phyloP scores from a whole-genome alignment of 2,113 vertebrate genomes.

The Alaudala cheleensis region DNA sequence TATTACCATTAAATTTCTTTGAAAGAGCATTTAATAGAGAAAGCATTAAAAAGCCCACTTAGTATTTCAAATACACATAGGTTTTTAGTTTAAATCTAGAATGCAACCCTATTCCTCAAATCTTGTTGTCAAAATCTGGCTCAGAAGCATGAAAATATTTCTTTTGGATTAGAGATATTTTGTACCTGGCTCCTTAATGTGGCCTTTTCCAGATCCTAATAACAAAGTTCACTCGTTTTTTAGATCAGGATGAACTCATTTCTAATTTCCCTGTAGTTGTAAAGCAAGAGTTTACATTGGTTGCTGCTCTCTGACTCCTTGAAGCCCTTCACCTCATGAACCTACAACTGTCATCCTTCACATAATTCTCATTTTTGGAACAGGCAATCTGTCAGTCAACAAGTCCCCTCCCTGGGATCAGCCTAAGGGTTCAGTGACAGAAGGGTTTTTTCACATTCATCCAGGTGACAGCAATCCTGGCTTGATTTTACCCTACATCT shows the following conservation, averaged over 20 bases:
- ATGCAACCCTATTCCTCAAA: neutral
- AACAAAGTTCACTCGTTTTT: neutral
- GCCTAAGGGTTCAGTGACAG: neutral
- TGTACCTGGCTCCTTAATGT: neutral
- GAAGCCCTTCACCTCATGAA: neutral
- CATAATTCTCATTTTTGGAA: neutral
- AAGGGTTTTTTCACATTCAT: neutral
- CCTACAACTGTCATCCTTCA: neutral
- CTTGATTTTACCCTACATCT: neutral
- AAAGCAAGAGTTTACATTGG: neutral
- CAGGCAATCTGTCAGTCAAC: neutral
- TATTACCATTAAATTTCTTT: neutral
- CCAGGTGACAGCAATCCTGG: neutral
- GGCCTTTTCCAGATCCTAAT: neutral
- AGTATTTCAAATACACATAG: neutral
- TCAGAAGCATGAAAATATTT: neutral
- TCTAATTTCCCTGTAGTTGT: neutral
- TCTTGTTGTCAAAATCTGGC: neutral
- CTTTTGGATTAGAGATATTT: neutral
- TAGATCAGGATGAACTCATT: neutral
- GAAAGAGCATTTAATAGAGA: neutral
- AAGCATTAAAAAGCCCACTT: neutral
- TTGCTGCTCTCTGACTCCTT: neutral
- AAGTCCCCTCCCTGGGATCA: neutral
- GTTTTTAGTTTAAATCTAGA: neutral